These are phyloP conservation scores for Bradypus variegatus DNA, from an alignment of 2,797 vertebrate species.

Conservation along the genomic window DNA sequence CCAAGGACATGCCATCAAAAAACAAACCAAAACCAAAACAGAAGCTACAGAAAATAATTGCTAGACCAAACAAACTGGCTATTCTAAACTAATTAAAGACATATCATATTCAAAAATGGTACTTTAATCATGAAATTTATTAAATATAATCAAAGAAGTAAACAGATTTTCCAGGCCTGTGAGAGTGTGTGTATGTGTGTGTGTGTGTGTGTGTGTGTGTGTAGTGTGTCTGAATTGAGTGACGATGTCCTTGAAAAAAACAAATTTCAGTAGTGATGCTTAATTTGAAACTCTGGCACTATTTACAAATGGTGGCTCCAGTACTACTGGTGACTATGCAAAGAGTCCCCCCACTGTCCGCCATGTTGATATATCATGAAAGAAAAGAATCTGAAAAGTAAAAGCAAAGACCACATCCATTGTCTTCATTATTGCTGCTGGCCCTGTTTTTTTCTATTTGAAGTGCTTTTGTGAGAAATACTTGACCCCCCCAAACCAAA, in stretches of 20 bases:
- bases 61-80: background rate
- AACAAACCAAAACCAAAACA: background rate
- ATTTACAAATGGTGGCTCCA: conserved; percentile 85
- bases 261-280: background rate
- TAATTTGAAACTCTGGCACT: conserved; percentile 73
- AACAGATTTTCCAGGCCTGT: conserved; percentile 21
- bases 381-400: conserved; percentile 88
- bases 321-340: conserved; percentile 86
- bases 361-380: conserved; percentile 81
- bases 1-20: background rate
- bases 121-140: conserved; percentile 42
- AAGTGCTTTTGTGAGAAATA: conserved; percentile 92
- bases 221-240: background rate
- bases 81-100: conserved; percentile 27
- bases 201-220: background rate
- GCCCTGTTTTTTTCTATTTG: conserved; percentile 94
- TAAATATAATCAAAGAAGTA: conserved; percentile 38
- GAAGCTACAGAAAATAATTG: background rate
- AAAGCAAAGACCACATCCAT: conserved; percentile 93
- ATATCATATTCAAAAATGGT: conserved; percentile 50
- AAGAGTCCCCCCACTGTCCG: conserved; percentile 93
- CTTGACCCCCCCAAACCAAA: conserved; percentile 87
- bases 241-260: background rate
- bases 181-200: background rate
- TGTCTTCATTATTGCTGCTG: conserved; percentile 89